Evolutionary conservation across 2,888 invertebrate species (phyloP).

Genomic region (Itoplectis maculator): DNA sequence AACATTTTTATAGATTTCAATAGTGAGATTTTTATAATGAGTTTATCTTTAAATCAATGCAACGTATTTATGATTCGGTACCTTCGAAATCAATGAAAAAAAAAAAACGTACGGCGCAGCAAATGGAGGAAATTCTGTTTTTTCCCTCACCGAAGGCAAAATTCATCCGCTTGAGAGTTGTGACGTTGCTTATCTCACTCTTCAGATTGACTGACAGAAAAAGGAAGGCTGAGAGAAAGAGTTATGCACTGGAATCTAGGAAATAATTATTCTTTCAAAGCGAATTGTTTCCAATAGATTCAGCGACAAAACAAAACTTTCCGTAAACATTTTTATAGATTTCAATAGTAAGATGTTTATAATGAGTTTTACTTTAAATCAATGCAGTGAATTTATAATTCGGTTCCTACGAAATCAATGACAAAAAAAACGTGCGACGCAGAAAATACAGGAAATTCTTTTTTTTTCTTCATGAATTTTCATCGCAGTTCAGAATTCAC

Average conservation of each 20-base stretch:
- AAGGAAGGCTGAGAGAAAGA: not conserved
- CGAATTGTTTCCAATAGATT: not conserved
- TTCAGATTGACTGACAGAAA: too few relatives aligned
- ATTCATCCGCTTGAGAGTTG: too few relatives aligned
- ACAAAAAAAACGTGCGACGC: not conserved
- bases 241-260: not conserved
- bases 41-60: not conserved
- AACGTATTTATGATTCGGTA: not conserved
- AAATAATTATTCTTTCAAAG: too few relatives aligned
- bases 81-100: not conserved
- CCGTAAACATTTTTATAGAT: too few relatives aligned
- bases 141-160: too few relatives aligned
- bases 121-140: not conserved
- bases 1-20: too few relatives aligned
- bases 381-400: not conserved
- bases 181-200: too few relatives aligned
- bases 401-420: not conserved
- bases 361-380: not conserved
- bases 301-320: too few relatives aligned
- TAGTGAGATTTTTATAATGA: too few relatives aligned
- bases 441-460: not conserved
- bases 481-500: not conserved
- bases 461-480: conserved; percentile 1
- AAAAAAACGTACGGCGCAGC: not conserved
- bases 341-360: too few relatives aligned